Evolutionary conservation across 2,113 vertebrate species (phyloP).

Genomic region (Mirza zaza): DNA sequence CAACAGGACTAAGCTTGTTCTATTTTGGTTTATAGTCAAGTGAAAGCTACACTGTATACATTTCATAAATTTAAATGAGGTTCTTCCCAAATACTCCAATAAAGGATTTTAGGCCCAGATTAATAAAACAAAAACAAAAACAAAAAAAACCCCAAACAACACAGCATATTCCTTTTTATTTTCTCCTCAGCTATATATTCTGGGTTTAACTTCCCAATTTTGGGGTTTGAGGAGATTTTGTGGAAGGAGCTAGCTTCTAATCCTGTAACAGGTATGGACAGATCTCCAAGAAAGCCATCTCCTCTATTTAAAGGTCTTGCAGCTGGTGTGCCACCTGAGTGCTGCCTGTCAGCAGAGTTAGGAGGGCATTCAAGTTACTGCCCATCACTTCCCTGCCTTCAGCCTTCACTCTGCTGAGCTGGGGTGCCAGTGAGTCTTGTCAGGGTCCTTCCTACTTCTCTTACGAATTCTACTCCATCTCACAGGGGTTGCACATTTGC

Average conservation of each 20-base stretch:
- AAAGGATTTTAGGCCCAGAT: background rate
- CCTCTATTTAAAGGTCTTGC: background rate
- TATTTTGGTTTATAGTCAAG: background rate
- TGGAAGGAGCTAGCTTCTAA: background rate
- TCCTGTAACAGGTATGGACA: background rate
- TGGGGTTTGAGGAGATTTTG: background rate
- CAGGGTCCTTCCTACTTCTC: background rate
- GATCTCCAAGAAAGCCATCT: background rate
- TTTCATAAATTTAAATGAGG: background rate
- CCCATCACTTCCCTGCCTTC: background rate
- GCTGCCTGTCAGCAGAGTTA: background rate
- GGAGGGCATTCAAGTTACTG: background rate
- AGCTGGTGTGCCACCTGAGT: background rate
- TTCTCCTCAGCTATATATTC: background rate
- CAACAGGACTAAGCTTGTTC: background rate
- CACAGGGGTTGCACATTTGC: background rate
- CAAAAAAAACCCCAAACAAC: background rate
- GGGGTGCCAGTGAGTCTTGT: background rate
- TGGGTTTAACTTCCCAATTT: background rate
- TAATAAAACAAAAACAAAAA: background rate
- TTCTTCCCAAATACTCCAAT: background rate
- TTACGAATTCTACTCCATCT: background rate
- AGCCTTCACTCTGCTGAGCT: background rate
- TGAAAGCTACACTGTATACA: background rate
- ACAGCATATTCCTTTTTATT: background rate